Conservation (phyloP, 2,113 vertebrate species). For the Natator depressus region DNA sequence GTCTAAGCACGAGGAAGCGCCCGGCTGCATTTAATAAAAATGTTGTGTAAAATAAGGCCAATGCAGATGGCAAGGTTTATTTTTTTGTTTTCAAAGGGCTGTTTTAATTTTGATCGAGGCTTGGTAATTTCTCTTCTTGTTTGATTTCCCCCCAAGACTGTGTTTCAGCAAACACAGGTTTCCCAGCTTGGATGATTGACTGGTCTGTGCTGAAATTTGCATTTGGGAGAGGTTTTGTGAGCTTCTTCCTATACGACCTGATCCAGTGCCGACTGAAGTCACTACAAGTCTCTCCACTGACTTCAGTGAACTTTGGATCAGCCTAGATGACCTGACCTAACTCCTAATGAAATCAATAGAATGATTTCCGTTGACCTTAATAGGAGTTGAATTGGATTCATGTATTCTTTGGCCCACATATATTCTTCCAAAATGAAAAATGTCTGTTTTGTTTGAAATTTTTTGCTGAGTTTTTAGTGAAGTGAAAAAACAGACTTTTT, state of each 20-base stretch:
- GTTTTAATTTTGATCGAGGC: slow-evolving; percentile 43
- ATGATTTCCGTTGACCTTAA: neutral
- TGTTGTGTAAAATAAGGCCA: slow-evolving; percentile 63
- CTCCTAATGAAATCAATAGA: neutral
- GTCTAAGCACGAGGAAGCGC: slow-evolving; percentile 35
- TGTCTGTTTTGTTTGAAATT: neutral
- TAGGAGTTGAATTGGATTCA: neutral
- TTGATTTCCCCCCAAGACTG: slow-evolving; percentile 36
- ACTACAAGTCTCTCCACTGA: neutral
- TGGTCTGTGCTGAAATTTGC: neutral
- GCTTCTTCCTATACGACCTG: neutral
- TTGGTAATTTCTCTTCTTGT: neutral
- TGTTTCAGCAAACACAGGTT: neutral
- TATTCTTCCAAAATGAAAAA: neutral
- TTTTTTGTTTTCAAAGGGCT: slow-evolving; percentile 54
- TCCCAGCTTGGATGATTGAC: neutral
- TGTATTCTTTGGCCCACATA: neutral
- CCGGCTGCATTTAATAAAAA: slow-evolving; percentile 78
- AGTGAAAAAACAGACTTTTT: rapidly evolving
- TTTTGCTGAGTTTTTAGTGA: rapidly evolving
- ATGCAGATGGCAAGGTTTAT: slow-evolving; percentile 74
- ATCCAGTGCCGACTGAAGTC: neutral
- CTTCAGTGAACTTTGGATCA: neutral
- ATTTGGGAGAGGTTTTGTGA: slow-evolving; percentile 23
- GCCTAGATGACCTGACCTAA: neutral